phyloP scores from a whole-genome alignment of 2,113 vertebrate species.

The Pseudois nayaur region DNA sequence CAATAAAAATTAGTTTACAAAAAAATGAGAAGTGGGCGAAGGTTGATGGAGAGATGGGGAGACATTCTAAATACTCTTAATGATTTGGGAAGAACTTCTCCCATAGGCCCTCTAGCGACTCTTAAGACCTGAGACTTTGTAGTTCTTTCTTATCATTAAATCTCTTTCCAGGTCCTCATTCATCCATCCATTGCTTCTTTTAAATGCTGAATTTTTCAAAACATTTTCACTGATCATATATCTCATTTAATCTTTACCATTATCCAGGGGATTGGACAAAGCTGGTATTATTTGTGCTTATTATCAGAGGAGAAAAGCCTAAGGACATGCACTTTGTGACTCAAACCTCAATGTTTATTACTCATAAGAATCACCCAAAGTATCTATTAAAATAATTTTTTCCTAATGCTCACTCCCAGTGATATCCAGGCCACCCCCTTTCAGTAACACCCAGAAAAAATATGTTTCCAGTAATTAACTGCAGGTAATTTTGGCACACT shows the following conservation, averaged over 20 bases:
- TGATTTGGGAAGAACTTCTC: neutral
- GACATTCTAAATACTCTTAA: neutral
- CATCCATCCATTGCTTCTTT: neutral
- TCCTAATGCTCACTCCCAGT: neutral
- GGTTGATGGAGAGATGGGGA: too few species aligned
- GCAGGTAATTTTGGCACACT: neutral
- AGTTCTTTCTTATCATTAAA: neutral
- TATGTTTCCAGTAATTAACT: neutral
- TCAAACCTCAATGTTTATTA: neutral
- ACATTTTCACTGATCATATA: neutral
- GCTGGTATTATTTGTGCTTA: neutral
- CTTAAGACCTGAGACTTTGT: neutral
- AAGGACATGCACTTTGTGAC: neutral
- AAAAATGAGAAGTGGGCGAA: neutral
- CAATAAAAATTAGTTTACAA: neutral
- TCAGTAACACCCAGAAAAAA: neutral
- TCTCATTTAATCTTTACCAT: neutral
- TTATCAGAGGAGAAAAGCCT: neutral
- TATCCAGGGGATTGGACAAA: neutral
- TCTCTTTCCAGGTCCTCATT: neutral
- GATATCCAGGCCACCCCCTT: neutral
- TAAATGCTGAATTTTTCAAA: neutral
- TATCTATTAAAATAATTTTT: neutral
- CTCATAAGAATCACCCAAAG: neutral
- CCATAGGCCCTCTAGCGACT: accelerated